Conservation (phyloP, 2,888 invertebrate genomes). For the Plemyria rubiginata region DNA sequence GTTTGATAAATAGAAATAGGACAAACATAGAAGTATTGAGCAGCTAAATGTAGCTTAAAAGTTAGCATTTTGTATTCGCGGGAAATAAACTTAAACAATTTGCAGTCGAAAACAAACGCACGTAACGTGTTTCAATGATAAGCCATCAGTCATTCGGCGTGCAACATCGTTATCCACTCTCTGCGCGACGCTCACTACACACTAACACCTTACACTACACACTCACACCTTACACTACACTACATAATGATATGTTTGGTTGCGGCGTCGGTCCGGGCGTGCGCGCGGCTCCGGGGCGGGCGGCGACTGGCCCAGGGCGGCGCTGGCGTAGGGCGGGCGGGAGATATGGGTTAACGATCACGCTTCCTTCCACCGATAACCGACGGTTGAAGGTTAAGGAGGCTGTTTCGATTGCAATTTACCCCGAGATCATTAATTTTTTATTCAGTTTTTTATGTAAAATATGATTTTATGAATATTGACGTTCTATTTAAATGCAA, state of each 20-base stretch:
- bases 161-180: background rate
- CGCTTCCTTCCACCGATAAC: slow-evolving; percentile 60
- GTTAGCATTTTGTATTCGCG: background rate
- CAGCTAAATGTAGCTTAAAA: background rate
- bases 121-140: background rate
- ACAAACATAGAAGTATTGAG: background rate
- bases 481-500: background rate
- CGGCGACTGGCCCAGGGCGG: slow-evolving; percentile 71
- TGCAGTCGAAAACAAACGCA: background rate
- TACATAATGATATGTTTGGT: slow-evolving; percentile 74
- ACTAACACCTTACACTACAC: slow-evolving; percentile 40
- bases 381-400: slow-evolving; percentile 52
- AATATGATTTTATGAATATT: slow-evolving; percentile 3
- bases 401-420: slow-evolving; percentile 36
- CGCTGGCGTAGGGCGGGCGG: slow-evolving; percentile 61
- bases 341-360: slow-evolving; percentile 77
- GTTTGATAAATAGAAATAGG: background rate
- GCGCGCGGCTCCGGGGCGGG: slow-evolving; percentile 67
- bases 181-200: slow-evolving; percentile 16
- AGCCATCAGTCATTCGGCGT: background rate
- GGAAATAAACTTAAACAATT: background rate
- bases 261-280: slow-evolving; percentile 64
- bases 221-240: slow-evolving; percentile 41
- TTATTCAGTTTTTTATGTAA: slow-evolving; percentile 8
- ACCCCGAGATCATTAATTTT: slow-evolving; percentile 12